Conservation (phyloP, 2,888 invertebrate genomes). For the Busseola fusca region DNA sequence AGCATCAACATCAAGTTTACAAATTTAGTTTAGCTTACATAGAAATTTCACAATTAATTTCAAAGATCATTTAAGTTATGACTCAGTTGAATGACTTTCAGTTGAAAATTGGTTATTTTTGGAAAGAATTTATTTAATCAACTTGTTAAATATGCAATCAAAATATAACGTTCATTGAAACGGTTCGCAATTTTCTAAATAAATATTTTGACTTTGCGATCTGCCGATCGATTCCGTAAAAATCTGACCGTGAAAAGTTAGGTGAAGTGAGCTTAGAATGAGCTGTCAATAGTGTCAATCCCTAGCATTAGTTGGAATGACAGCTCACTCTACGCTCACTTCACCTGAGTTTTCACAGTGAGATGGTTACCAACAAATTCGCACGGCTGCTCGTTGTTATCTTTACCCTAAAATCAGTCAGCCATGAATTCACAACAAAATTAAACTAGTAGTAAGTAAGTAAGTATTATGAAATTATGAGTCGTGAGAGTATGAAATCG, state of each 20-base stretch:
- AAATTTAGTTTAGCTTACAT: slow-evolving; percentile 19
- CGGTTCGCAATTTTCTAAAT: neutral
- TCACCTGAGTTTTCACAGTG: no score
- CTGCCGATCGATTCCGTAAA: no score
- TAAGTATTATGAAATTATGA: no score
- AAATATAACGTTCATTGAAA: neutral
- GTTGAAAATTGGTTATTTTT: neutral
- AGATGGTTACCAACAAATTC: no score
- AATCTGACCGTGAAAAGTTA: no score
- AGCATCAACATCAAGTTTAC: no score
- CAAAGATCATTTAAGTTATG: slow-evolving; percentile 5
- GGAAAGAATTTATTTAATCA: neutral
- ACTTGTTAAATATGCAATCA: neutral
- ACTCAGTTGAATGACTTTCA: neutral
- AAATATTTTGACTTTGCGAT: neutral
- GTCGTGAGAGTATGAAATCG: slow-evolving; percentile 6
- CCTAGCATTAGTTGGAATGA: no score
- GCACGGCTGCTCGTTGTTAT: neutral
- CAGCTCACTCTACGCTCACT: neutral
- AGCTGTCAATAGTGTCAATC: no score
- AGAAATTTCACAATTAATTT: slow-evolving; percentile 5
- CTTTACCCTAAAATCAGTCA: neutral
- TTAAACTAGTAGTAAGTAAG: no score
- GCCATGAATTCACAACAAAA: neutral
- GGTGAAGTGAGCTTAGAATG: no score